A percentile compares a stretch with the other conserved stretches of the same genome.
These are phyloP conservation scores for Ramazzottius varieornatus DNA, from an alignment of 2,888 invertebrate genomes.

Conservation along the genomic window DNA sequence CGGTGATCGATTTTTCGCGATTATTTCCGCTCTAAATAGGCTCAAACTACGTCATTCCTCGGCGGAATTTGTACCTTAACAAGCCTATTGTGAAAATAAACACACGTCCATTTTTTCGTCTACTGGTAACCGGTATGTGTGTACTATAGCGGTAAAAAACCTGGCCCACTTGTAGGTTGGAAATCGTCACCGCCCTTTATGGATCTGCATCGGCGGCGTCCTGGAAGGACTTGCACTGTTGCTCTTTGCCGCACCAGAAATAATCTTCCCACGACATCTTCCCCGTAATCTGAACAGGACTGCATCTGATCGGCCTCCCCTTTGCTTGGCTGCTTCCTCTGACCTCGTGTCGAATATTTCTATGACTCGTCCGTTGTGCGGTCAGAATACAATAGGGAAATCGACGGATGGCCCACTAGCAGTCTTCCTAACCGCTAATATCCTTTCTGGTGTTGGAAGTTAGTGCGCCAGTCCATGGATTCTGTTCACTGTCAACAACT, in stretches of 20 bases:
- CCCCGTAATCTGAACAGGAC: not conserved
- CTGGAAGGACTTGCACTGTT: not conserved
- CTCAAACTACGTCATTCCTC: too few species aligned
- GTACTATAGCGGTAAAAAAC: too few species aligned
- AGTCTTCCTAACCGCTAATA: not conserved
- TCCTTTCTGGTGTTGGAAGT: not conserved
- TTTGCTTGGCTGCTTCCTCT: not conserved
- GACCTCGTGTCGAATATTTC: not conserved
- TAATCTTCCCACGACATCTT: not conserved
- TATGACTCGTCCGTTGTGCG: too few species aligned
- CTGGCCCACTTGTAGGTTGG: too few species aligned
- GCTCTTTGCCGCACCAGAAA: not conserved
- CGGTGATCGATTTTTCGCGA: too few species aligned
- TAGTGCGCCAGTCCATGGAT: not conserved
- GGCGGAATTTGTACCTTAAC: too few species aligned
- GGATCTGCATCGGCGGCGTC: not conserved
- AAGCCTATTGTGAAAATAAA: too few species aligned
- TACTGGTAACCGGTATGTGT: too few species aligned
- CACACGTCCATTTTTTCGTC: too few species aligned
- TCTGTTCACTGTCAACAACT: not conserved
- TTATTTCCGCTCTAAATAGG: too few species aligned
- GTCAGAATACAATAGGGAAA: too few species aligned
- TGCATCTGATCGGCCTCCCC: not conserved
- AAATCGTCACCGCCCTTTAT: not conserved
- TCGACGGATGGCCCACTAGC: not conserved